Base-by-base conservation (phyloP, 2,797 vertebrate species). In the Tenualosa thibaudeaui region DNA sequence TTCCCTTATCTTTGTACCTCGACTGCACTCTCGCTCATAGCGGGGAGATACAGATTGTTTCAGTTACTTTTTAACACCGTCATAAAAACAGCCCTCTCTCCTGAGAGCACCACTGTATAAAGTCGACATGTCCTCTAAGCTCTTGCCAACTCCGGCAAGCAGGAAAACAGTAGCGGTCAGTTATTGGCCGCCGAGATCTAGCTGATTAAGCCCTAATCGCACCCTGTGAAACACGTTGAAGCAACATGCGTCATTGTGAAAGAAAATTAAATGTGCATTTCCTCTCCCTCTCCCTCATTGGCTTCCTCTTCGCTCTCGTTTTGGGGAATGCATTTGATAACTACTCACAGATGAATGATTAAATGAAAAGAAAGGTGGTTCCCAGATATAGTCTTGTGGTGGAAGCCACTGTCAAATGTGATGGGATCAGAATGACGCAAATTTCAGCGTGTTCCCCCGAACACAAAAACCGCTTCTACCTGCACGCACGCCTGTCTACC, bases 161-260 rank as follows among this genome's bases (percentile, higher is more conserved):
- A 26, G 31, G 60, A 83, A 83, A 91, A 86, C 85, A 85, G 88
- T 86, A 87, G 89, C 85, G 37, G 62, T 75, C 81, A 8, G 56
- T 49, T 90, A 85, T 86, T 85, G 90, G 89, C 88, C 91, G 88
- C 89, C 93, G 88, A 85, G 43, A 91, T 86, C 43, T 43, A 26
- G 26, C 43, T 62, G 58, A 93, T 90, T 91, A 87, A 91, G 87
- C 89, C 87, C 82, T 89, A 91, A 93, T 92, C 91, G 87, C 68
- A 88, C 89, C 88, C 92, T 91, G 90, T 90, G 90, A 92, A 93
- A 91, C 86, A 84, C 84, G 89, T 90, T 87, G 84, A 26, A 82
- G 82, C 85, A 84, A 17, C 86, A 88, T 0, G 71, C 86, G 84
- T 87, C 84, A 71, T 85, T 89, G 86, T 89, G 83, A 91, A 89